Evolutionary conservation across 1,140 invertebrate genomes (phyloP).

Genomic region (Stegodyphus mimosarum): DNA sequence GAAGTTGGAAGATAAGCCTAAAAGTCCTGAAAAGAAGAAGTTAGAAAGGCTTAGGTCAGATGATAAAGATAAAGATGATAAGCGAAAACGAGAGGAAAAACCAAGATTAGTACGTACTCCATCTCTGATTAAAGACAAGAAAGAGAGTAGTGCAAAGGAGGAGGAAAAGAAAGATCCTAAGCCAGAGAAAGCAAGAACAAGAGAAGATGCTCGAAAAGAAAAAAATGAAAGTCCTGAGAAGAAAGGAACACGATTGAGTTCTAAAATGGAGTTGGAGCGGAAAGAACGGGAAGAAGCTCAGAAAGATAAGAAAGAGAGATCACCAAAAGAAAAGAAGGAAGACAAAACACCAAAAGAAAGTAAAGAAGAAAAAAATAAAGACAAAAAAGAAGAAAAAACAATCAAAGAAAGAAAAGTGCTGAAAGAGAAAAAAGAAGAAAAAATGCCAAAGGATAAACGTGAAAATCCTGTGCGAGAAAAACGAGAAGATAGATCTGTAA

Average conservation of each 20-base stretch:
- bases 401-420: slow-evolving; percentile 65
- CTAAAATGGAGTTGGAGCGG: slow-evolving; percentile 65
- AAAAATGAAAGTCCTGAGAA: slow-evolving; percentile 61
- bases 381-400: slow-evolving; percentile 67
- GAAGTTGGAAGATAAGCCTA: slow-evolving; percentile 46
- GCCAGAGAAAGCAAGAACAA: slow-evolving; percentile 67
- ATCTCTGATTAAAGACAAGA: slow-evolving; percentile 40
- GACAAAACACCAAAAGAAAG: slow-evolving; percentile 65
- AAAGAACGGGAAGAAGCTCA: slow-evolving; percentile 39
- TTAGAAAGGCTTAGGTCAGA: neutral
- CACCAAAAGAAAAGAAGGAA: slow-evolving; percentile 67
- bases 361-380: slow-evolving; percentile 70
- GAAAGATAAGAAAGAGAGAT: slow-evolving; percentile 69
- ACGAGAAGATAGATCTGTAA: slow-evolving; percentile 15
- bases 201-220: slow-evolving; percentile 65
- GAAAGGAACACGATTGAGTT: slow-evolving; percentile 53
- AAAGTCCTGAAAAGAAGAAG: slow-evolving; percentile 37
- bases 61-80: slow-evolving; percentile 50
- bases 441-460: slow-evolving; percentile 43
- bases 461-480: slow-evolving; percentile 35
- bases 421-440: slow-evolving; percentile 67
- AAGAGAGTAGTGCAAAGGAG: slow-evolving; percentile 24
- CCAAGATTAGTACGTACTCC: slow-evolving; percentile 7
- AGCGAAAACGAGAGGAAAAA: slow-evolving; percentile 67
- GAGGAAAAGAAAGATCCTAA: slow-evolving; percentile 61